A percentile compares a stretch with the other conserved stretches of the same genome.
phyloP scores from a whole-genome alignment of 2,888 invertebrate species.

The Drosophila melanosoma region DNA sequence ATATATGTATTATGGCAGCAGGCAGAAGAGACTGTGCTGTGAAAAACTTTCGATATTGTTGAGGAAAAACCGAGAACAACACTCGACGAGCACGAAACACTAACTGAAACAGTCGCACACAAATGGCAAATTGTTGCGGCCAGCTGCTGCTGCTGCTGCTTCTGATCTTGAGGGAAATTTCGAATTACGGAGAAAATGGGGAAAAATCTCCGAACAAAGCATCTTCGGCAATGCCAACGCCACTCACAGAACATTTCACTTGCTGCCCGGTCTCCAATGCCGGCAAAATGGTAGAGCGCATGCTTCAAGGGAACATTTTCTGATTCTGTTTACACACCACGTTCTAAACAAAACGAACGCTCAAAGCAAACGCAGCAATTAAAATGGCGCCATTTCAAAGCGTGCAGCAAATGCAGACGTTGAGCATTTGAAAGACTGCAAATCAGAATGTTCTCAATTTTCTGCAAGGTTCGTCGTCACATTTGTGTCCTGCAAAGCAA shows the following conservation, averaged over 20 bases:
- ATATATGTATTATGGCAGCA: constrained; percentile 49
- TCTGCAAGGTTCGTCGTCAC: neutral
- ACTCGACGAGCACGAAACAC: constrained; percentile 85
- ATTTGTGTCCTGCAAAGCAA: neutral
- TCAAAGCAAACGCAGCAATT: neutral
- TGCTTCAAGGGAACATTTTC: constrained; percentile 39
- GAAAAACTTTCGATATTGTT: constrained; percentile 81
- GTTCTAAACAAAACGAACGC: constrained; percentile 60
- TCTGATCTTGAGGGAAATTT: constrained; percentile 49
- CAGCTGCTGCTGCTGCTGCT: constrained; percentile 5
- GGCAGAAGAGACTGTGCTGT: constrained; percentile 69
- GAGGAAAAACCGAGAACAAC: constrained; percentile 85
- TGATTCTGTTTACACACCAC: constrained; percentile 60
- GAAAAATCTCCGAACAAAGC: constrained; percentile 27
- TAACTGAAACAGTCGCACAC: constrained; percentile 77
- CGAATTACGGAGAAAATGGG: neutral
- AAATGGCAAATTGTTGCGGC: constrained; percentile 29
- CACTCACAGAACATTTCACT: constrained; percentile 32
- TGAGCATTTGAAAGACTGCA: neutral
- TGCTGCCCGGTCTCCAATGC: constrained; percentile 30
- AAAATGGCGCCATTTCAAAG: constrained; percentile 16
- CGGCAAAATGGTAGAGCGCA: constrained; percentile 45
- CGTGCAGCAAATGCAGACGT: neutral
- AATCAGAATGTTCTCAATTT: neutral
- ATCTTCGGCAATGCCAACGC: constrained; percentile 36